These are phyloP conservation scores for Rostratula benghalensis DNA, from an alignment of 2,113 vertebrate species.

Conservation along the genomic window DNA sequence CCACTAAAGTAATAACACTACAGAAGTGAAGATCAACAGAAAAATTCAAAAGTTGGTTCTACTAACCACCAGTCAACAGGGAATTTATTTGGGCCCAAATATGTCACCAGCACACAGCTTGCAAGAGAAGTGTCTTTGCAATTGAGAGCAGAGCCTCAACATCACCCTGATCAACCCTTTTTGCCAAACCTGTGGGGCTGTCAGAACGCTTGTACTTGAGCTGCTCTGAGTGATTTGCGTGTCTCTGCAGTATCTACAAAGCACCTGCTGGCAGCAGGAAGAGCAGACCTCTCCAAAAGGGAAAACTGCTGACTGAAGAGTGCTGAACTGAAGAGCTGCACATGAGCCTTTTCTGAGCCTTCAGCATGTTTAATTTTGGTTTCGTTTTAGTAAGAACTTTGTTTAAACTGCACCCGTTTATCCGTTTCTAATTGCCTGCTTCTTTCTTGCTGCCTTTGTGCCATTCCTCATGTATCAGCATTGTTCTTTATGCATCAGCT, in stretches of 20 bases:
- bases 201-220: neutral
- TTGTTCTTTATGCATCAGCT: neutral
- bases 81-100: neutral
- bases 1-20: neutral
- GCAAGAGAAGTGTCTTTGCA: neutral
- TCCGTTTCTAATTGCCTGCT: neutral
- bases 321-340: neutral
- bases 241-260: neutral
- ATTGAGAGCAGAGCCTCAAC: neutral
- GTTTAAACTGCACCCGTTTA: neutral
- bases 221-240: neutral
- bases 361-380: neutral
- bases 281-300: neutral
- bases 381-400: neutral
- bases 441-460: neutral
- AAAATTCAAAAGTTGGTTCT: neutral
- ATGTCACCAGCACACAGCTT: neutral
- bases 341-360: neutral
- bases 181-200: neutral
- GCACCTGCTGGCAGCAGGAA: neutral
- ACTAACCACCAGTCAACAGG: neutral
- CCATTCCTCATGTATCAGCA: neutral
- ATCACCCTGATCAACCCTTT: neutral
- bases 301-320: constrained; percentile 5
- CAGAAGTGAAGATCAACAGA: neutral